Evolutionary conservation across 2,797 vertebrate genomes (phyloP), one percentile per base, ranked within the genome.

Genomic region (Luscinia megarhynchos): DNA sequence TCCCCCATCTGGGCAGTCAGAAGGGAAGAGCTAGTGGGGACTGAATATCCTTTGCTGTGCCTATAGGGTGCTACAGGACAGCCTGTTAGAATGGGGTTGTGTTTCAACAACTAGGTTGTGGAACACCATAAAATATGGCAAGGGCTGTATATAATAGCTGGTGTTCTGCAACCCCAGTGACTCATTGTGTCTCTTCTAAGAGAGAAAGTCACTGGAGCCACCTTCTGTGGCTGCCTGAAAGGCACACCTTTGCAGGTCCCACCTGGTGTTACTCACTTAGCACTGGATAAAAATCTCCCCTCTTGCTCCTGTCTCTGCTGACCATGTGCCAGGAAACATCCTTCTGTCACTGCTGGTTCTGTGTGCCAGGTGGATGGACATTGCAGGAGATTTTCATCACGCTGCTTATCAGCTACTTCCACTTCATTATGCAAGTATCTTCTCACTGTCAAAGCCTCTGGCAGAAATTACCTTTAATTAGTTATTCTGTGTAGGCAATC

Each of bases 251-350:
- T 66, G 26, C 62, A 78, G 86, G 64, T 87, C 68, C 94, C 94
- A 97, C 96, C 97, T 97, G 96, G 66, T 95, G 87, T 87, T 93
- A 63, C 55, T 96, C 78, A 74, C 63, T 95, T 92, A 96, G 72
- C 81, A 68, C 81, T 73, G 2, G 48, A 97, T 97, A 97, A 89
- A 78, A 81, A 97, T 95, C 97, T 97, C 84, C 74, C 73, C 87
- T 95, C 87, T 94, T 96, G 68, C 87, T 97, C 82, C 90, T 97
- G 63, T 95, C 83, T 92, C 90, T 20, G 11, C 53, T 91, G 84
- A 91, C 57, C 57, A 59, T 62, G 62, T 96, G 91, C 69, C 74
- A 91, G 95, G 79, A 85, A 95, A 86, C 24, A 63, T 95, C 57
- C 41, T 90, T 94, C 59, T 94, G 84, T 96, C 92, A 91, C 75